These are phyloP conservation scores for Oryzias celebensis DNA, from an alignment of 2,113 vertebrate genomes.

Conservation along the genomic window DNA sequence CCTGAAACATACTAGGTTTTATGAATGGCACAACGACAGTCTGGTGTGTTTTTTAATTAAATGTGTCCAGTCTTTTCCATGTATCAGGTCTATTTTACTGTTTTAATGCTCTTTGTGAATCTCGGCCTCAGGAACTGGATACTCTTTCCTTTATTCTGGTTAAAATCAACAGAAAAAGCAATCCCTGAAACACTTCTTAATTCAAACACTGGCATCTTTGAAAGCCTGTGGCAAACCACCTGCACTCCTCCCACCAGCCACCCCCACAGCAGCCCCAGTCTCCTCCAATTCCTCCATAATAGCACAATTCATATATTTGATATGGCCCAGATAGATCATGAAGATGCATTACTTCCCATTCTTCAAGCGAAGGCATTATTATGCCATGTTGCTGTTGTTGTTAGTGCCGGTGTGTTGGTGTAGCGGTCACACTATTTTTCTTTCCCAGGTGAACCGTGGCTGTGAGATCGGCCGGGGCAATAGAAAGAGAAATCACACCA, in stretches of 20 bases:
- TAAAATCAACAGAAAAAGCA: not conserved
- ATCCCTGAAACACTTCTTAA: not conserved
- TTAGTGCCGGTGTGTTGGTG: conserved; percentile 36
- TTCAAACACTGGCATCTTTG: conserved; percentile 4
- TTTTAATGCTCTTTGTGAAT: not conserved
- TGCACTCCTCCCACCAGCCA: conserved; percentile 2
- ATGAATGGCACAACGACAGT: no score
- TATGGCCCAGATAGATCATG: conserved; percentile 59
- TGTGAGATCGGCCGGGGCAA: conserved; percentile 57
- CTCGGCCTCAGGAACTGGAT: no score
- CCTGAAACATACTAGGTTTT: no score
- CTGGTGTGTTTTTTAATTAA: no score
- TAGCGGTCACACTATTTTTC: conserved; percentile 53
- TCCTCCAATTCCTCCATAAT: conserved; percentile 36
- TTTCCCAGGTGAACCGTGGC: conserved; percentile 53
- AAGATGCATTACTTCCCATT: conserved; percentile 56
- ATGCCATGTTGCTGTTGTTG: conserved; percentile 46
- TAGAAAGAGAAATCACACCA: conserved; percentile 68
- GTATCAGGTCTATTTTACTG: no score
- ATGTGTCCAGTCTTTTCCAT: no score
- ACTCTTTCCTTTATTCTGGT: not conserved
- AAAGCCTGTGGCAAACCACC: conserved; percentile 4
- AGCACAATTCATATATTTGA: conserved; percentile 56
- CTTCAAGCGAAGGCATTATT: conserved; percentile 54
- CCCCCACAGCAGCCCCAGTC: not conserved